Percentiles rank a stretch among this genome's conserved stretches.
phyloP scores from a whole-genome alignment of 2,797 vertebrate species.

The Xyrichtys novacula region DNA sequence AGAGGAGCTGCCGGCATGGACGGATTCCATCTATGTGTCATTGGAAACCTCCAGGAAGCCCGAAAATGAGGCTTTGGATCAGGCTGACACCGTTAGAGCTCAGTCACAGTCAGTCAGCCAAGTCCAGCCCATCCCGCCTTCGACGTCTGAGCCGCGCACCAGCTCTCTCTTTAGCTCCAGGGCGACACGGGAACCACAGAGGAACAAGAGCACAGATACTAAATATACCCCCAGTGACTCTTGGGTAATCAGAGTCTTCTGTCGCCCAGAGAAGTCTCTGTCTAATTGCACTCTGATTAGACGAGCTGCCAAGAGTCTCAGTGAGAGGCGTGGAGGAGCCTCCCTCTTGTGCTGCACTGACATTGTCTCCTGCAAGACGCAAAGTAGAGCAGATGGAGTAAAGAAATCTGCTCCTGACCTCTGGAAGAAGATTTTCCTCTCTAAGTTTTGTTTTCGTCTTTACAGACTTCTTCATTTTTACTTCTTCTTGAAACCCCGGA shows the following conservation, averaged over 20 bases:
- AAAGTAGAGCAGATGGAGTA: conserved; percentile 56
- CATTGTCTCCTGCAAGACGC: conserved; percentile 58
- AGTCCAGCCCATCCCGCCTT: conserved; percentile 39
- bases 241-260: conserved; percentile 85
- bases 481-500: background rate
- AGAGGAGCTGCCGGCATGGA: conserved; percentile 10
- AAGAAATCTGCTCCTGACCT: conserved; percentile 37
- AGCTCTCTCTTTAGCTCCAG: conserved; percentile 62
- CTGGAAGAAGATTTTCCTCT: background rate
- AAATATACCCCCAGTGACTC: conserved; percentile 85
- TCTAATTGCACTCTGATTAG: conserved; percentile 88
- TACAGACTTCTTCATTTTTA: background rate
- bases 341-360: conserved; percentile 73
- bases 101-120: conserved; percentile 26
- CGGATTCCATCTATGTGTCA: conserved; percentile 17
- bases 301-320: conserved; percentile 74
- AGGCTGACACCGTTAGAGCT: conserved; percentile 32
- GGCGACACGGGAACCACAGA: conserved; percentile 53
- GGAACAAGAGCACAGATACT: conserved; percentile 77
- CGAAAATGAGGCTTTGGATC: conserved; percentile 47
- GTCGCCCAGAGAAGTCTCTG: conserved; percentile 81
- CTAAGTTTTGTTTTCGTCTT: background rate
- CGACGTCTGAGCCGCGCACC: conserved; percentile 38
- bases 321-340: conserved; percentile 66
- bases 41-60: conserved; percentile 23